phyloP scores from a whole-genome alignment of 1,140 invertebrate species.

The Cecropterus lyciades region DNA sequence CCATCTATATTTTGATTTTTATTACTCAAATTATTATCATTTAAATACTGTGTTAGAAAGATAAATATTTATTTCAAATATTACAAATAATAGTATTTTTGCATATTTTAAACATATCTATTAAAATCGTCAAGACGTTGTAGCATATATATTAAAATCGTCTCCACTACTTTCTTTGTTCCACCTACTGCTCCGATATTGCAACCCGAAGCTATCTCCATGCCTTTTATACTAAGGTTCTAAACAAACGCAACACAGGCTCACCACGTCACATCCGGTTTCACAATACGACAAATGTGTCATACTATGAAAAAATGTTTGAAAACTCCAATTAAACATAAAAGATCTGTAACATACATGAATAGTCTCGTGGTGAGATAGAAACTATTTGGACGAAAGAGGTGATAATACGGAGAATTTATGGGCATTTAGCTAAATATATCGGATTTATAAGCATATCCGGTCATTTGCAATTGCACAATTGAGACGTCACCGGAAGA shows the following conservation, averaged over 20 bases:
- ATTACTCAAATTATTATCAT: no score
- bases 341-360: conserved; percentile 4
- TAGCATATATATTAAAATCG: not conserved
- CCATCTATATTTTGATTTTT: no score
- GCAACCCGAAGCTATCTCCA: conserved; percentile 73
- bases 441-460: conserved; percentile 37
- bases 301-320: conserved; percentile 33
- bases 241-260: conserved; percentile 60
- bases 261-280: conserved; percentile 67
- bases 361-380: not conserved
- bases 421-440: conserved; percentile 28
- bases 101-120: no score
- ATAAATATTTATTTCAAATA: no score
- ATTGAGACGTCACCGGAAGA: conserved; percentile 39
- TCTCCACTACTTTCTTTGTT: conserved; percentile 57
- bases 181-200: conserved; percentile 71
- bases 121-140: no score
- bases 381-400: not conserved
- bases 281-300: conserved; percentile 43
- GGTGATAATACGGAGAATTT: not conserved
- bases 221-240: conserved; percentile 55
- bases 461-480: conserved; percentile 48
- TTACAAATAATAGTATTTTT: no score
- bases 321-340: conserved; percentile 29
- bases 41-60: no score